Base-by-base conservation (phyloP, 2,888 invertebrate genomes). In the Drosophila mimica region DNA sequence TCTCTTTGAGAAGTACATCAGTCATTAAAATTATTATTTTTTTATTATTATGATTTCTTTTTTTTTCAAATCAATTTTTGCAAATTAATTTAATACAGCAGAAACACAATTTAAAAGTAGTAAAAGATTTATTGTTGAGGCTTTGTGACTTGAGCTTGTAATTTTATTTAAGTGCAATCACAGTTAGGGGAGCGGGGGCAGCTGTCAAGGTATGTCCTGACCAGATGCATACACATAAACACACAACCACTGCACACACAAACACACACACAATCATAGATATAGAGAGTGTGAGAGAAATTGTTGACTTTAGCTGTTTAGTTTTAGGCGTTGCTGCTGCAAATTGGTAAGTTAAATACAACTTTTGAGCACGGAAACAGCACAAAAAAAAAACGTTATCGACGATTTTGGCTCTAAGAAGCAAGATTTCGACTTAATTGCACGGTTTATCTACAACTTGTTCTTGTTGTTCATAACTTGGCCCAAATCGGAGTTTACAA, bases 261-360 rank as follows among this genome's bases (percentile, higher is more conserved):
- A 20, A 40, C 38, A 70, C 38, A 40, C 28, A 34, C 31, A 36
- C 13, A 13, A 4, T 13, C 17, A 60, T 4, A 43, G 38, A 6
- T 2, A 8, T 30, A 5, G 40, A 43, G n/a, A 11, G 48, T 2
- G 49, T 5, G 17, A 3, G 17, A n/a, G 38, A 46, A 58, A 64
- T 46, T 70, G 62, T 53, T 48, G 77, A 70, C 70, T 63, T 70
- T 52, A 61, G 67, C 70, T 69, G 81, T 70, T 81, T 74, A 83
- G 75, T 81, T 73, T 70, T 79, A 64, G 83, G 58, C 70, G 58
- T 65, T 63, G 57, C 51, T 59, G 36, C 67, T 56, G 76, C 70
- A 88, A 85, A 88, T 83, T 85, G 88, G 76, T 70, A 49, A 76
- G 80, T 83, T 85, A 83, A 83, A 85, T 85, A 74, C 79, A 79